phyloP scores from a whole-genome alignment of 2,888 invertebrate species.

The Tachina fera region DNA sequence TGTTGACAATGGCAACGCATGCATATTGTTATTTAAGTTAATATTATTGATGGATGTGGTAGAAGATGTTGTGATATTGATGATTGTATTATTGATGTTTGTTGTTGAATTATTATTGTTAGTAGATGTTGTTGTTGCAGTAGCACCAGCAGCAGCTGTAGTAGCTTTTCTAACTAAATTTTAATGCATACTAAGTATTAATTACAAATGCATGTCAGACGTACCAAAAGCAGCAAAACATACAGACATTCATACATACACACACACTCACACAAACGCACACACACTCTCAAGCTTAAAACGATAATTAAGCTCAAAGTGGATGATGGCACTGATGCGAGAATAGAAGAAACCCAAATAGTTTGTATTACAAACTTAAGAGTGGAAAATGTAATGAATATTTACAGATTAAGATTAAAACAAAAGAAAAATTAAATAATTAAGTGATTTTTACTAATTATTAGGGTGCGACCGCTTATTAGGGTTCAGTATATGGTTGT shows the following conservation, averaged over 20 bases:
- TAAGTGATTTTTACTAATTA: no score
- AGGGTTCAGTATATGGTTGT: no score
- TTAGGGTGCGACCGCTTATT: no score
- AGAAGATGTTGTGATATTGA: constrained; percentile 74
- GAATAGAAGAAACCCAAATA: background rate
- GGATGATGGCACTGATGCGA: background rate
- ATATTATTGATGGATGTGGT: constrained; percentile 73
- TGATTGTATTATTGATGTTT: constrained; percentile 75
- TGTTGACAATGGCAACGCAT: constrained; percentile 66
- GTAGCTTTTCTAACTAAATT: constrained; percentile 77
- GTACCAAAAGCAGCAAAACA: constrained; percentile 67
- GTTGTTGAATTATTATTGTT: constrained; percentile 69
- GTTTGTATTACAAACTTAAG: background rate
- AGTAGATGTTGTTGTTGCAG: constrained; percentile 70
- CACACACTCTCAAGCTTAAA: background rate
- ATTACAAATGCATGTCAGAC: constrained; percentile 71
- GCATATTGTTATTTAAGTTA: constrained; percentile 75
- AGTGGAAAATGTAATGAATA: background rate
- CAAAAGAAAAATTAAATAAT: background rate
- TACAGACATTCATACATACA: constrained; percentile 72
- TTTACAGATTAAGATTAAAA: background rate
- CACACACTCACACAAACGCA: constrained; percentile 72
- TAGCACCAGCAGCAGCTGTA: constrained; percentile 71
- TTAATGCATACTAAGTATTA: constrained; percentile 68
- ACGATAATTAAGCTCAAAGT: background rate